Percentiles rank a stretch among this genome's conserved stretches.
phyloP scores from a whole-genome alignment of 2,113 vertebrate species.

The Phasianus colchicus region DNA sequence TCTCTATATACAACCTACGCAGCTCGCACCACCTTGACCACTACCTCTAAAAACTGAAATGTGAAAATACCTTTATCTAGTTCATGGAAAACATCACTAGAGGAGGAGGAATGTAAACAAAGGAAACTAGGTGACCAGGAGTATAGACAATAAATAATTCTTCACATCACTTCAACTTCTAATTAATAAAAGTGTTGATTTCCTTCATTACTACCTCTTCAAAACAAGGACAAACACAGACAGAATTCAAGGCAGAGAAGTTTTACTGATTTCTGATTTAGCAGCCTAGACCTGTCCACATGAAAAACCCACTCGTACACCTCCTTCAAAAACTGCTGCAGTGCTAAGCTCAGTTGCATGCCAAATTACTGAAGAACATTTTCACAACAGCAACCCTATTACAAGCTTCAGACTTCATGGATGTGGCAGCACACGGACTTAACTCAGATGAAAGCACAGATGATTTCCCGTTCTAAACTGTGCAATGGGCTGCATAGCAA shows the following conservation, averaged over 20 bases:
- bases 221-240: background rate
- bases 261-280: background rate
- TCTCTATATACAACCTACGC: background rate
- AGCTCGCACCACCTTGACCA: background rate
- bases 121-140: background rate
- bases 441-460: background rate
- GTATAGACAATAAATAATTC: background rate
- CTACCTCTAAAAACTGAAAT: background rate
- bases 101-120: background rate
- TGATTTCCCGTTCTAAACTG: background rate
- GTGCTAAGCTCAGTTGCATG: rapidly evolving
- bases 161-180: background rate
- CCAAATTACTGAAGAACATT: rapidly evolving
- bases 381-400: background rate
- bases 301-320: background rate
- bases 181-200: background rate
- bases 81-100: background rate
- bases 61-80: background rate
- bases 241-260: background rate
- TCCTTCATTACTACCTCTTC: background rate
- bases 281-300: background rate
- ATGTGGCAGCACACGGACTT: rapidly evolving
- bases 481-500: background rate
- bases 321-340: background rate
- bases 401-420: background rate